A percentile compares a stretch with the other conserved stretches of the same genome.
Evolutionary conservation across 2,797 vertebrate genomes (phyloP).

Genomic region (Onychomys leucogaster): DNA sequence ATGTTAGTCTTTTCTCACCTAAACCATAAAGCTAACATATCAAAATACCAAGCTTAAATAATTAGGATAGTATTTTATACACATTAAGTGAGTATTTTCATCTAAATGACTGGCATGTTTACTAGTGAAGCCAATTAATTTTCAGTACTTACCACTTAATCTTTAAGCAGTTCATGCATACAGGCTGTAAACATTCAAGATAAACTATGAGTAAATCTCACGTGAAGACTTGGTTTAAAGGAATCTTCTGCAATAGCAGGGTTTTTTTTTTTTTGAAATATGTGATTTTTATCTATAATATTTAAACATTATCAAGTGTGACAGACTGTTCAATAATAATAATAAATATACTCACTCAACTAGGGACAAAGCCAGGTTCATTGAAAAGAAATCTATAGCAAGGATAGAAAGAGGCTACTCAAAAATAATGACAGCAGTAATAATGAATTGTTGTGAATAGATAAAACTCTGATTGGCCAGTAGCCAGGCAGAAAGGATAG

Average conservation of each 20-base stretch:
- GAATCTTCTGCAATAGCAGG: not conserved
- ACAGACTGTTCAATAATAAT: not conserved
- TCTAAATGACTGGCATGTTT: conserved; percentile 15
- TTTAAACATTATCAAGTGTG: not conserved
- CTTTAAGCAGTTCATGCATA: not conserved
- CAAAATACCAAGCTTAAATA: not conserved
- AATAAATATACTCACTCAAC: not conserved
- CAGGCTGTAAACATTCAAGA: conserved; percentile 1
- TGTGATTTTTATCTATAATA: not conserved
- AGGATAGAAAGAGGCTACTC: not conserved
- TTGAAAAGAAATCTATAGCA: not conserved
- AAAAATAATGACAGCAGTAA: not conserved
- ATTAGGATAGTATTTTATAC: not conserved
- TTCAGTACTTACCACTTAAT: conserved; percentile 31
- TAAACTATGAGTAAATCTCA: conserved; percentile 15
- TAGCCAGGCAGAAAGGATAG: too few species aligned
- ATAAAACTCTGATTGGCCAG: too few species aligned
- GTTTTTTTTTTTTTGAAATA: not conserved
- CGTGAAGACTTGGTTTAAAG: not conserved
- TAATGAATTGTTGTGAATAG: too few species aligned
- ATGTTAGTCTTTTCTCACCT: not conserved
- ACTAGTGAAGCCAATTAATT: conserved; percentile 24
- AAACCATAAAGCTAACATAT: not conserved
- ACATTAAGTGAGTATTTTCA: not conserved
- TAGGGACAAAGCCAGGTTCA: conserved; percentile 1